Conservation (phyloP, 2,888 invertebrate species). For the Clunio marinus region DNA sequence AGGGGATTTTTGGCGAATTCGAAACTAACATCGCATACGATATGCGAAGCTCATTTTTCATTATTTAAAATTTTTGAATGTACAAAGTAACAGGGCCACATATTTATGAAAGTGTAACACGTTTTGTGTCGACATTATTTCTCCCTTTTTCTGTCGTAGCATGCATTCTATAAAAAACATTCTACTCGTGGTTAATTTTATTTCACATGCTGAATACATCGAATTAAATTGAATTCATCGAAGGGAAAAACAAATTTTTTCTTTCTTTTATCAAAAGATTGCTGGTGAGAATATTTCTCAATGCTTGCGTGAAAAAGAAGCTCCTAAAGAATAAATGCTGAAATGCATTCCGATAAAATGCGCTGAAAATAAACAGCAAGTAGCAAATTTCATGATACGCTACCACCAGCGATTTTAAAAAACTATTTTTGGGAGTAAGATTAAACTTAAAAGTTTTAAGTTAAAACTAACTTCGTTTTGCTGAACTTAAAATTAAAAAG, state of each 20-base stretch:
- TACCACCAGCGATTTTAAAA: constrained; percentile 34
- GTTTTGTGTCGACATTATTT: neutral
- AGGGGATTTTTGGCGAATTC: constrained; percentile 16
- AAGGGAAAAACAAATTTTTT: no score
- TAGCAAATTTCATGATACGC: constrained; percentile 25
- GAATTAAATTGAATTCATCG: no score
- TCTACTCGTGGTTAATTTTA: no score
- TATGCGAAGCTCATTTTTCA: constrained; percentile 34
- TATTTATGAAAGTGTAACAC: neutral
- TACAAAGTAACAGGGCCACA: constrained; percentile 18
- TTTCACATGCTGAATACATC: no score
- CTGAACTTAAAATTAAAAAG: constrained; percentile 10
- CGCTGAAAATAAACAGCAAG: no score
- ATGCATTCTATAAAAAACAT: neutral
- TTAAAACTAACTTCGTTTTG: neutral
- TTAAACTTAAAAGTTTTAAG: neutral
- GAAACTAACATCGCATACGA: constrained; percentile 7
- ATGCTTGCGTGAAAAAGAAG: no score
- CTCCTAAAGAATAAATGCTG: no score
- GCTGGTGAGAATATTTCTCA: no score
- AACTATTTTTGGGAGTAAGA: constrained; percentile 36
- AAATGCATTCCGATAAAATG: neutral
- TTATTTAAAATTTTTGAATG: constrained; percentile 38
- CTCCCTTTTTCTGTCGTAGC: neutral
- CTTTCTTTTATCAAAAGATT: no score